Evolutionary conservation across 92 coral and sea anemone genomes (phyloP).

Genomic region (Plumapathes pennacea): DNA sequence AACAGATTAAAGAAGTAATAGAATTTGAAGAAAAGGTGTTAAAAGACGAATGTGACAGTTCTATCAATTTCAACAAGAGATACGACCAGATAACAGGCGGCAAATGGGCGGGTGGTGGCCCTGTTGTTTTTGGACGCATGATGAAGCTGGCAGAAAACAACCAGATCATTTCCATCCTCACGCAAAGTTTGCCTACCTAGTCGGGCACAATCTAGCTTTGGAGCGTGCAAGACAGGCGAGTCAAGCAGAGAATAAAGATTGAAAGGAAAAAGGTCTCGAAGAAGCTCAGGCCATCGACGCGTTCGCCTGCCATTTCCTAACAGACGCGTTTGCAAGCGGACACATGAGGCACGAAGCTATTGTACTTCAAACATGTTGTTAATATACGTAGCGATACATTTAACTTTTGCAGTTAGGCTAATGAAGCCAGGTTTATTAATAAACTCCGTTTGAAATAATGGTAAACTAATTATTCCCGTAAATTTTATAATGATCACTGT

Average conservation of each 20-base stretch:
- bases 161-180: constrained; percentile 62
- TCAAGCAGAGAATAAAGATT: not conserved
- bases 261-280: constrained; percentile 15
- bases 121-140: constrained; percentile 40
- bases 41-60: constrained; percentile 10
- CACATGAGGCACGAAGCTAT: constrained; percentile 44
- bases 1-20: constrained; percentile 41
- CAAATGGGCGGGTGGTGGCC: constrained; percentile 41
- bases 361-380: no score
- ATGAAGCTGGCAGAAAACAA: constrained; percentile 54
- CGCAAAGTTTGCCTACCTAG: constrained; percentile 48
- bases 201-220: constrained; percentile 51
- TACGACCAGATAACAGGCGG: constrained; percentile 56
- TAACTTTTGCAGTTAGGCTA: no score
- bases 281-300: constrained; percentile 62
- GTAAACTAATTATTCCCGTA: no score
- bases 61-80: not conserved
- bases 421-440: no score
- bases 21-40: constrained; percentile 19
- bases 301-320: constrained; percentile 73
- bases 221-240: constrained; percentile 63
- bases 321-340: constrained; percentile 69
- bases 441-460: no score
- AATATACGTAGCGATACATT: no score
- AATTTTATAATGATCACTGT: no score